A percentile compares a stretch with the other conserved stretches of the same genome.
phyloP scores from a whole-genome alignment of 2,797 vertebrate genomes.

The Phoebastria nigripes region DNA sequence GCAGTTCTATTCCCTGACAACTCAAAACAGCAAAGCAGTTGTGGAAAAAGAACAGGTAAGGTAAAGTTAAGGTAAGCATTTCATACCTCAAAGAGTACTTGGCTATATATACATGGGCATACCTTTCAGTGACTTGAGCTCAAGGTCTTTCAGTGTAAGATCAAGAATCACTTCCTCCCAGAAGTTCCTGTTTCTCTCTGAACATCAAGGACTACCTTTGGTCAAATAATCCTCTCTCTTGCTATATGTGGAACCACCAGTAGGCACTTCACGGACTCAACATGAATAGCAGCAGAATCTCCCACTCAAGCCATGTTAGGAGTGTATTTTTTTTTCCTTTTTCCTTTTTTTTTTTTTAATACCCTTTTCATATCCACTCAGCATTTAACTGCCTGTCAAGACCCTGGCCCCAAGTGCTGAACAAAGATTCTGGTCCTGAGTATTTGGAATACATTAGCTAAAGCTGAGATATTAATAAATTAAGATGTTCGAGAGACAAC shows the following conservation, averaged over 20 bases:
- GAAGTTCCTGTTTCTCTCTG: not conserved
- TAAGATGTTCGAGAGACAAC: not conserved
- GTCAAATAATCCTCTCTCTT: not conserved
- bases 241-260: rapidly evolving
- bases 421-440: not conserved
- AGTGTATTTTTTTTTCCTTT: too few species aligned
- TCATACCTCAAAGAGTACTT: not conserved
- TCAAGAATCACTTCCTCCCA: not conserved
- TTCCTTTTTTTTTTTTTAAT: not conserved
- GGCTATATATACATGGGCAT: not conserved
- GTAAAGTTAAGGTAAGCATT: not conserved
- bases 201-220: not conserved
- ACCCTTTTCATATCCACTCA: not conserved
- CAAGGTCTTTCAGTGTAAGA: not conserved
- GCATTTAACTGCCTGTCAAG: not conserved
- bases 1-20: not conserved
- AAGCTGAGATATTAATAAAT: not conserved
- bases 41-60: not conserved
- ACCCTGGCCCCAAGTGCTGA: not conserved
- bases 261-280: not conserved
- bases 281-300: not conserved
- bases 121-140: not conserved
- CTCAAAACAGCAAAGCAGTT: not conserved
- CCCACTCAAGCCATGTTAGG: not conserved
- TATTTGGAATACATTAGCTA: not conserved